Evolutionary conservation across 2,113 vertebrate genomes (phyloP), one percentile per base, ranked within the genome.

Genomic region (Cheilinus undulatus): DNA sequence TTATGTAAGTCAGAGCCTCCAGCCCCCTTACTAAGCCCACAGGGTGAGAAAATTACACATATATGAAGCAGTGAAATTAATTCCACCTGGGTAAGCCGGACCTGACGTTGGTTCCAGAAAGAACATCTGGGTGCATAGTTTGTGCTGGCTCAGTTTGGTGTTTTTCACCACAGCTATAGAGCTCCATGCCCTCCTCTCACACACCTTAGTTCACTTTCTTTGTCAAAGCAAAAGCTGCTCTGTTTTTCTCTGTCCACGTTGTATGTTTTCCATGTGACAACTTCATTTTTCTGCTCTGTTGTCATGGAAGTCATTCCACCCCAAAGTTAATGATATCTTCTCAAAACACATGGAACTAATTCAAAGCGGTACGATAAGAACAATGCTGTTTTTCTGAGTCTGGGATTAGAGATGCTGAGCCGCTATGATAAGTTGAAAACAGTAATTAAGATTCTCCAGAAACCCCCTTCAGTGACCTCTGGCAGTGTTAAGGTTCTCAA

Each of bases 111-210:
- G n/a, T 46, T 69, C 58, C 66, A 53, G 38, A 50, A 36, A 57
- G 59, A 28, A 88, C 84, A 90, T 84, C 84, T 89, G 87, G 75
- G 34, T 8, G 10, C 2, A 45, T 45, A 32, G 1, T 84, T 82
- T 76, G 60, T 81, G 54, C 77, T 86, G 76, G 82, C 85, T 78
- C 12, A 11, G 28, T 22, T 42, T 36, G 66, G 24, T 84, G 83
- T 84, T 79, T 77, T 82, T 77, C 65, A 73, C 52, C 43, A 76
- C 51, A 42, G 61, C 24, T 34, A 12, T 28, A 82, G 40, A 43
- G 49, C 63, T 58, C 48, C 72, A 45, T 56, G 2, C 43, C 77
- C 45, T 36, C 64, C 22, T 42, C n/a, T 43, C 56, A 51, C 65
- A 67, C 52, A 58, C 65, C 42, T 66, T 43, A 69, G 42, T 54